Base-by-base conservation (phyloP, 2,797 vertebrate genomes). In the Tenualosa thibaudeaui region DNA sequence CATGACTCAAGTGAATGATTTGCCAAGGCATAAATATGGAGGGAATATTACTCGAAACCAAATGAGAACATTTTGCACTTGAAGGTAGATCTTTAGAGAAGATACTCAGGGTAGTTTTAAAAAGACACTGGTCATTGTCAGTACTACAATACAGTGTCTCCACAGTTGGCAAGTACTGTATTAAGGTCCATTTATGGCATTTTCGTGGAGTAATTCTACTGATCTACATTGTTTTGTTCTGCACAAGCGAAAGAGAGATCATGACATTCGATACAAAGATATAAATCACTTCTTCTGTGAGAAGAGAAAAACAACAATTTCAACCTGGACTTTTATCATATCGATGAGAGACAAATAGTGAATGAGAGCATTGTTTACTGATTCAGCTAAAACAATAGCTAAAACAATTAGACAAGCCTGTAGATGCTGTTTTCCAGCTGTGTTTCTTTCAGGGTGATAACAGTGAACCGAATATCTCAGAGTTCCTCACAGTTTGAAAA, bases 1-100 rank as follows among this genome's bases (percentile, higher is more conserved):
- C 17, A 56, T 78, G 71, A 78, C 40, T 78, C 71, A 78, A 40
- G 31, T 40, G 19, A 78, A 78, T 43, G 71, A 40, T 22, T 46
- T 46, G 40, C 19, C 13, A 65, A 58, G 71, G 75, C 9, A 13
- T 78, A 51, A 37, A 37, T 24, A 24, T 46, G 83, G 22, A 84
- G 54, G 37, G 51, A 71, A 81, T 71, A 5, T 68, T 78, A 78
- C 19, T 46, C 17, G 46, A 78, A 78, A 78, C 37, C 71, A 43
- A 75, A 75, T 13, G 37, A 19, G 37, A 37, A 75, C 31, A 75
- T 43, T 46, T 84, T 84, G 83, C 51, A 58, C 71, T 84, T 81
- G 65, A 78, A 54, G 24, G 37, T 56, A 56, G 17, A 46, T 43
- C 19, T 43, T 43, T 17, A 22, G 40, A 46, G 37, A 37, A 78